These are phyloP conservation scores for Crotalus horridus DNA, from an alignment of 2,113 vertebrate genomes.

Conservation along the genomic window DNA sequence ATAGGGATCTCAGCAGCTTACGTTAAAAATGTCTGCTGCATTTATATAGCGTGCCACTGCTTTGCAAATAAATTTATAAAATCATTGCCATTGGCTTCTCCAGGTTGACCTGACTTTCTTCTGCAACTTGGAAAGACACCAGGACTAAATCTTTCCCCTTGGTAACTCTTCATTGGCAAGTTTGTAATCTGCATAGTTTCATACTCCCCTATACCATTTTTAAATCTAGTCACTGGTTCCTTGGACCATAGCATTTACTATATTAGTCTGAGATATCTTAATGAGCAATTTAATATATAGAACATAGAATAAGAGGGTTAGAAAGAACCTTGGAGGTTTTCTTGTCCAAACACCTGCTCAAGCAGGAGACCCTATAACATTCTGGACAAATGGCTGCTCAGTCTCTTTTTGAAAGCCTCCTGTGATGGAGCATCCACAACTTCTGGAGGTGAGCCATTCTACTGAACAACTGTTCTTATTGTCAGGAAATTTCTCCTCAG, in stretches of 20 bases:
- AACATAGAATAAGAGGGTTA: background rate
- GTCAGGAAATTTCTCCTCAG: background rate
- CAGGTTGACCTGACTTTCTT: background rate
- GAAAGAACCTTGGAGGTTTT: background rate
- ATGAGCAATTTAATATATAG: background rate
- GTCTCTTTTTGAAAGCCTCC: background rate
- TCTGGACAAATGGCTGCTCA: background rate
- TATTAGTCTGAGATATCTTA: no score
- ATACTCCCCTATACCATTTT: background rate
- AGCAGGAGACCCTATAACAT: background rate
- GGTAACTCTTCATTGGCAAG: background rate
- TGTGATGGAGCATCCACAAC: background rate
- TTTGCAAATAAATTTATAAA: background rate
- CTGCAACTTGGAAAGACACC: background rate
- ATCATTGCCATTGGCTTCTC: no score
- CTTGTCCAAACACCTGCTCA: background rate
- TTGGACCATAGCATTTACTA: background rate
- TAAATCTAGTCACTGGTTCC: background rate
- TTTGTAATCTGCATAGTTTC: background rate
- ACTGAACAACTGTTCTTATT: background rate
- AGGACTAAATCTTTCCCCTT: background rate
- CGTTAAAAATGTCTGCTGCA: background rate
- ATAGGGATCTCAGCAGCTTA: background rate
- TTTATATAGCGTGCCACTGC: background rate
- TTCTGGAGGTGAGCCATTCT: background rate